Base-by-base conservation (phyloP, 2,888 invertebrate genomes). In the Dynastes hyllus region DNA sequence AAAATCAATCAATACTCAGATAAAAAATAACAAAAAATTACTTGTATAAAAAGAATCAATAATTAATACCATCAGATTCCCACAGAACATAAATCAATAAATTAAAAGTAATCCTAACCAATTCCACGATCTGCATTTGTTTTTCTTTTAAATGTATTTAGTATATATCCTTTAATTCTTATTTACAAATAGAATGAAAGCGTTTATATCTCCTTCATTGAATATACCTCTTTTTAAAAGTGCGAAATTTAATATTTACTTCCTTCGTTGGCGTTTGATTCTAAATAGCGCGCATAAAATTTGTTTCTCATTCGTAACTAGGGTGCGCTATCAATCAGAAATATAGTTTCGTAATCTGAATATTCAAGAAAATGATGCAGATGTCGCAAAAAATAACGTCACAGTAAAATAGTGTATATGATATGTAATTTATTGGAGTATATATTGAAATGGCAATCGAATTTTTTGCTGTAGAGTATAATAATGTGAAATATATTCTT, bases 201-300 rank as follows among this genome's bases (percentile, higher is more conserved):
- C 69, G n/a, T 73, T 66, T 78, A 71, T 53, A 78, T 61, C 40
- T 73, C 9, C 37, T 73, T 53, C 45, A 70, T 63, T 61, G 70
- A 50, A 78, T 78, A 78, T 65, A 78, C 32, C 58, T 40, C 22
- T 78, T 78, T 11, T 40, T 65, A 70, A 71, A 71, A 71, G 78
- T 78, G 78, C 78, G 55, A 67, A 77, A 69, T 77, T 77, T 77
- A 67, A 67, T 67, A 69, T 77, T 66, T 65, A 69, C 27, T 45
- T 65, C 63, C 32, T 78, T 78, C 78, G 78, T 78, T 78, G 78
- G 78, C 78, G 63, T 65, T 78, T 78, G 73, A 73, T 40, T 27
- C 58, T 58, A 58, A 61, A 73, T 73, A 73, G 58, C 40, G 45
- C 55, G 16, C 58, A 40, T 61, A 73, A 45, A 45, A 73, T 73